Evolutionary conservation across 2,888 invertebrate genomes (phyloP), one percentile per base, ranked within the genome.

Genomic region (Epistrophe grossulariae): DNA sequence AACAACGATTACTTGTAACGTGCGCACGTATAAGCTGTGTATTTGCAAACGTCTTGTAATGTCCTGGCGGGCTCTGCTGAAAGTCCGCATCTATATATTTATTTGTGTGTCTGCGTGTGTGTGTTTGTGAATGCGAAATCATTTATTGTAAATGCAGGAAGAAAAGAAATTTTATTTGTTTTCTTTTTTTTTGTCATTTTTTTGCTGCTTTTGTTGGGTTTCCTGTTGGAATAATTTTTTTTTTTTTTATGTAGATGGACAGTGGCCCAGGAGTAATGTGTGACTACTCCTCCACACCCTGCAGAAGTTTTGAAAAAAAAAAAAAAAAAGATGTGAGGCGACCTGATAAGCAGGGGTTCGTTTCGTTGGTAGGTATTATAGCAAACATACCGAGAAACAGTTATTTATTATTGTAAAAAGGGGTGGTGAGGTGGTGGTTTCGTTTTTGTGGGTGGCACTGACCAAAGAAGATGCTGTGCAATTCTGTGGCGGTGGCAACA

Each of bases 401-500:
- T 87, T 87, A 83, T 87, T 87, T 87, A 87, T 87, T 87, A 87
- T 87, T 87, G 83, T 79, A 72, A 62, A 72, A 62, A 79, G 38
- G 85, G 82, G 64, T 74, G 85, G 59, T 24, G 45, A 13, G 57
- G 40, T n/a, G 31, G 59, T 35, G 45, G 71, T 57, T 72, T 15
- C 15, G 38, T 28, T 45, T 31, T 45, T 31, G 28, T 31, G 43
- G 66, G 66, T 38, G 62, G 70, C 24, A 24, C 52, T 81, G 70
- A 45, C 74, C 73, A 62, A 71, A 52, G n/a, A 70, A 73, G 48
- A 64, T 50, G 55, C 70, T 55, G 71, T 55, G 62, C 43, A 57
- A 55, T 60, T 48, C 57, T 87, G 74, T 88, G 88, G 89, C 82
- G 84, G 89, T 88, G 89, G 89, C 88, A 89, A 89, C 89, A 89